Percentiles rank a stretch among this genome's conserved stretches.
These are phyloP conservation scores for Neodon shergylaensis DNA, from an alignment of 2,113 vertebrate species.

Conservation along the genomic window DNA sequence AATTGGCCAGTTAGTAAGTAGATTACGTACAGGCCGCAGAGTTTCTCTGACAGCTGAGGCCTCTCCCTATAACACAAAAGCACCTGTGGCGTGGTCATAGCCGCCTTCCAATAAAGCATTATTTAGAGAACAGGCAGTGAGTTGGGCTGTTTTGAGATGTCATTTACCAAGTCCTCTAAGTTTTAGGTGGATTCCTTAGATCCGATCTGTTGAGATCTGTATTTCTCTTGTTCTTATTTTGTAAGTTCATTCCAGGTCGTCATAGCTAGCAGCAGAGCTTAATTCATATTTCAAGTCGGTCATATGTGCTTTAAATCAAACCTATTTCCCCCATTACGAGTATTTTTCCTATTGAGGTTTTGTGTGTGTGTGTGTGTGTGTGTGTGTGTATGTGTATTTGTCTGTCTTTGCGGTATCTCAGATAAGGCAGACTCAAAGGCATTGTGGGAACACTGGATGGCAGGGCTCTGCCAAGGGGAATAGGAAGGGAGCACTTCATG, in stretches of 20 bases:
- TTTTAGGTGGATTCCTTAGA: background rate
- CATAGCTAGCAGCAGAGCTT: background rate
- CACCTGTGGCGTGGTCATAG: background rate
- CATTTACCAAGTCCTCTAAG: background rate
- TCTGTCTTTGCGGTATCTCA: background rate
- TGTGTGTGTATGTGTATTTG: background rate
- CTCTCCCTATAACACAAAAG: background rate
- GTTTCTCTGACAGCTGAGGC: background rate
- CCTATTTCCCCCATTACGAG: background rate
- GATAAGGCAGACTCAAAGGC: no score
- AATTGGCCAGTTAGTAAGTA: background rate
- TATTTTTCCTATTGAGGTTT: no score
- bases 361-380: no score
- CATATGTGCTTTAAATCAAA: background rate
- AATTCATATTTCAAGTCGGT: background rate
- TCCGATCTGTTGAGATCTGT: background rate
- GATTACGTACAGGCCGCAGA: background rate
- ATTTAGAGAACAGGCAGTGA: background rate
- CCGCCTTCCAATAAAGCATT: background rate
- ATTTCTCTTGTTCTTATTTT: slow-evolving; percentile 3
- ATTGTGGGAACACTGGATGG: background rate
- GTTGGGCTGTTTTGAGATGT: background rate
- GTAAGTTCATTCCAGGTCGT: background rate
- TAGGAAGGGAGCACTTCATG: background rate
- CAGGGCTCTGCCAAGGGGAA: background rate